Base-by-base conservation (phyloP, 2,888 invertebrate genomes). In the Hemithea aestivaria region DNA sequence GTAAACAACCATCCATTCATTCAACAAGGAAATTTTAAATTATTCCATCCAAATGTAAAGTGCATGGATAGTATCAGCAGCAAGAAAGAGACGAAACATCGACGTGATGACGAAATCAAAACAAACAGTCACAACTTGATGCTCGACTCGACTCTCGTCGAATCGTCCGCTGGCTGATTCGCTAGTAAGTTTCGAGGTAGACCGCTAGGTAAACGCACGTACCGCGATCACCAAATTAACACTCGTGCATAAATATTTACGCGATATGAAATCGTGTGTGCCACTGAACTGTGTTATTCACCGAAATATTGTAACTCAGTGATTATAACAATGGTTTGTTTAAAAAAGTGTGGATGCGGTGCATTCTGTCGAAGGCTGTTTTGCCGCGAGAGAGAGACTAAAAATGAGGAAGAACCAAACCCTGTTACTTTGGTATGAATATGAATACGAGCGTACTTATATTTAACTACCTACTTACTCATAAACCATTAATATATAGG, bases 281-380 rank as follows among this genome's bases (percentile, higher is more conserved):
- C n/a, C 37, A 40, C 34, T 40, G 25, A 28, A 23, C 20, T 12
- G 26, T 10, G 42, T 60, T 51, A n/a, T n/a, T n/a, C n/a, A n/a
- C n/a, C n/a, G n/a, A n/a, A 16, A 16, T 16, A 16, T 57, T 51
- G 43, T 25, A 28, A 35, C 49, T 45, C 45, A 48, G 43, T 39
- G 47, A 38, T 48, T 35, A 36, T 50, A 29, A 37, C 37, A 29
- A 66, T 67, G 82, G 81, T 77, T 48, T 73, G 77, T 40, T 36
- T 53, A 40, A 67, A 63, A 40, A 67, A 64, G 57, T 81, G 82
- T 53, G 66, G 73, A 22, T 84, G 84, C 51, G 65, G 74, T 40
- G 71, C 72, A 16, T 67, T 81, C 48, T 84, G 84, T 53, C 72
- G 73, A 27, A 72, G 75, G 45, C 46, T 84, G 40, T 81, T 82